Base-by-base conservation (phyloP, 2,888 invertebrate species). In the Formica aserva region DNA sequence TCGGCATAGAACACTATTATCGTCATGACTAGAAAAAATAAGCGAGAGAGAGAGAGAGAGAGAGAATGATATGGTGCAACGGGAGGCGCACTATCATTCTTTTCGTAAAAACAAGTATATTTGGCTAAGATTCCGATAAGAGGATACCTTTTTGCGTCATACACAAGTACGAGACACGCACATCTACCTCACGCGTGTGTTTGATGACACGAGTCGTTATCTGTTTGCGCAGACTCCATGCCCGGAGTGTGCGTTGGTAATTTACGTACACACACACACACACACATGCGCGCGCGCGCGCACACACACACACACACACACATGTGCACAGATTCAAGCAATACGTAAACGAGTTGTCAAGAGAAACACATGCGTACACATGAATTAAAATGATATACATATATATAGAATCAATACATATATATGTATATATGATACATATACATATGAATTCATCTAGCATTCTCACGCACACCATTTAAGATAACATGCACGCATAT, bases 61-160 rank as follows among this genome's bases (percentile, higher is more conserved):
- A 72, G 32, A 35, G 4, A 35, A 35, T 6, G 32, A 35, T 35
- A 35, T 35, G 9, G 8, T 38, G 29, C 65, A 60, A 55, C 38
- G 26, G 11, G 41, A 74, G 52, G 15, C 57, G n/a, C 41, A 78
- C 69, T 84, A 85, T 86, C 85, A 45, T 75, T 78, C 60, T 22
- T 62, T 76, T 18, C 76, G 38, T 77, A 63, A 91, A 91, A 91
- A 92, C 88, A 92, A 90, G 87, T 90, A 84, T 91, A 89, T 91
- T 91, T 91, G 87, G 87, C 78, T 82, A 87, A 92, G 84, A 86
- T 76, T 86, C 60, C 83, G 92, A 92, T 92, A 92, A 91, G 72
- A 41, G 83, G 45, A 29, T 67, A 52, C 57, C 76, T 65, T 71
- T 52, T 71, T 45, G 55, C 35, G 48, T n/a, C 29, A 38, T 60